A percentile compares a stretch with the other conserved stretches of the same genome.
Evolutionary conservation across 2,888 invertebrate species (phyloP).

Genomic region (Erebia ligea): DNA sequence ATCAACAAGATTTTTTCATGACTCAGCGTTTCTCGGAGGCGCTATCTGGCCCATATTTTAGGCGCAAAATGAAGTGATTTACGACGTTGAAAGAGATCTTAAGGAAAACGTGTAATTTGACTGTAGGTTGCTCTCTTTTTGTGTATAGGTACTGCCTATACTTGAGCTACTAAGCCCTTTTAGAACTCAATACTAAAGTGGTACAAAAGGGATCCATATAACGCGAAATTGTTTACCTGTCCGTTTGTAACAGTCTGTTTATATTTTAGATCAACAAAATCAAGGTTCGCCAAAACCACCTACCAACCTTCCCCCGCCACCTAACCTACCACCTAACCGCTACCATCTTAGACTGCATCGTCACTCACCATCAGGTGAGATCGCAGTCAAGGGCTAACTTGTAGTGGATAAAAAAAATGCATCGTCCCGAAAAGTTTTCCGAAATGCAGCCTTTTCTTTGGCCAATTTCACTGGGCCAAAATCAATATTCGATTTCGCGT

Average conservation of each 20-base stretch:
- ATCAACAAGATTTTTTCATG: constrained; percentile 26
- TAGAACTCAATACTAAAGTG: neutral
- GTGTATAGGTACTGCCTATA: neutral
- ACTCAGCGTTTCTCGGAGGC: constrained; percentile 27
- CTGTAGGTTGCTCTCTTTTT: constrained; percentile 24
- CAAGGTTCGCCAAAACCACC: no score
- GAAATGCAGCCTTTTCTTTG: no score
- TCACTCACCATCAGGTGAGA: no score
- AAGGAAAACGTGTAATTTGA: constrained; percentile 33
- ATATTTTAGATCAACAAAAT: no score
- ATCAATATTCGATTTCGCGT: constrained; percentile 13
- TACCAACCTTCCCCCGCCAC: no score
- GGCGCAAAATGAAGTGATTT: constrained; percentile 35
- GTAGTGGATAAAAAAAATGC: no score
- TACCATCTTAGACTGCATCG: no score
- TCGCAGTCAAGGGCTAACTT: no score
- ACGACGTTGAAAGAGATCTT: constrained; percentile 31
- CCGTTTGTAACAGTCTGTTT: no score
- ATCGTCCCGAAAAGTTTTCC: neutral
- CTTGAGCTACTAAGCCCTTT: constrained; percentile 25
- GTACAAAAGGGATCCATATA: no score
- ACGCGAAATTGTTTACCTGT: no score
- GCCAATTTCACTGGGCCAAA: neutral
- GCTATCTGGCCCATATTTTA: constrained; percentile 35
- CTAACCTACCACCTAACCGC: no score